phyloP scores from a whole-genome alignment of 2,113 vertebrate species.

The Gnathonemus longibarbis region DNA sequence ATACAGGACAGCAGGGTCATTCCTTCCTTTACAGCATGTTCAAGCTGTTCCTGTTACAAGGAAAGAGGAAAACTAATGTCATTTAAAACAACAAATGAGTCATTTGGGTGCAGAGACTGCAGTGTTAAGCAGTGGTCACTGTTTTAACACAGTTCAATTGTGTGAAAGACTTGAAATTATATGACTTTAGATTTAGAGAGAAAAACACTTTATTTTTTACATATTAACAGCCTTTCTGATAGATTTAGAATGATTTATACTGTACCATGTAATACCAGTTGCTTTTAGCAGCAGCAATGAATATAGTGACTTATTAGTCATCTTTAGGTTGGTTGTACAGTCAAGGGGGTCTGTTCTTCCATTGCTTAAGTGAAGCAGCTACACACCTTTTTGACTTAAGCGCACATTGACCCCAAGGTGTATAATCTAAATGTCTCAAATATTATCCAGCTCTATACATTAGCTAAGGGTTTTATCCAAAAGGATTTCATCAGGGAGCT shows the following conservation, averaged over 20 bases:
- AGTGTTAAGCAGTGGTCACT: neutral
- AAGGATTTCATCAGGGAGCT: neutral
- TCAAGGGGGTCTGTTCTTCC: neutral
- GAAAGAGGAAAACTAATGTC: neutral
- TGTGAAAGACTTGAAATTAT: neutral
- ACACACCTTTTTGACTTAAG: neutral
- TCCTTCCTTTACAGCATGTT: constrained; percentile 78
- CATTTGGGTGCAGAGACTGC: neutral
- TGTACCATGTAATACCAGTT: neutral
- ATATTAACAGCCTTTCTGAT: neutral
- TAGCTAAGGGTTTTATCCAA: neutral
- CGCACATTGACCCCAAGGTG: neutral
- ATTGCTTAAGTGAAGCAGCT: neutral
- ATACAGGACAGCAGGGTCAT: constrained; percentile 76
- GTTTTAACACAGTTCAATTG: neutral
- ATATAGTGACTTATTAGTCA: neutral
- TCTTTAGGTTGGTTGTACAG: neutral
- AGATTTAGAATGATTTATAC: neutral
- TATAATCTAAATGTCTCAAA: neutral
- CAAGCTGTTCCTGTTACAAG: constrained; percentile 72
- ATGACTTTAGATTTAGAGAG: neutral
- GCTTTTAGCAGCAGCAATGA: neutral
- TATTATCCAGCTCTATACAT: neutral
- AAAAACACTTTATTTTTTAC: neutral
- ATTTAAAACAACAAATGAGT: neutral